A percentile compares a stretch with the other conserved stretches of the same genome.
Conservation (phyloP, 2,888 invertebrate species). For the Rapana venosa region DNA sequence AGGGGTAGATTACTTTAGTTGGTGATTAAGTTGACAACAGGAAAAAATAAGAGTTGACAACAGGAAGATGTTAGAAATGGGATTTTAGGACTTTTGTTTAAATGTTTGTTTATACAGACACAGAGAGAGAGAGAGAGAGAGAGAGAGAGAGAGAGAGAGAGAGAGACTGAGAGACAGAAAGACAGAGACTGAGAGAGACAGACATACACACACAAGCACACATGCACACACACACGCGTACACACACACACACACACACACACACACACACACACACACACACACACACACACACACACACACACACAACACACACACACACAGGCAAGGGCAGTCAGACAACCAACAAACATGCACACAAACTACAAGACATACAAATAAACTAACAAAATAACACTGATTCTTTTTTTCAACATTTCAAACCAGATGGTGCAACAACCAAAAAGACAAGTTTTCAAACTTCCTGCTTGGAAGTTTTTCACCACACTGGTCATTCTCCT, state of each 20-base stretch:
- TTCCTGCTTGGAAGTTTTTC: too few relatives aligned
- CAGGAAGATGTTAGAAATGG: conserved; percentile 40
- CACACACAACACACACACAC: conserved; percentile 11
- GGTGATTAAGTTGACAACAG: conserved; percentile 40
- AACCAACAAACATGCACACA: too few relatives aligned
- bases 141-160: background rate
- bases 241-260: conserved; percentile 18
- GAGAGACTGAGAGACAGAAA: background rate
- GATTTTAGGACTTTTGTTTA: background rate
- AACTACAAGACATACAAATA: too few relatives aligned
- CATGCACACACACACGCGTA: background rate
- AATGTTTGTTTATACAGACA: background rate
- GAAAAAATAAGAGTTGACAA: conserved; percentile 18
- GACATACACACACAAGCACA: background rate
- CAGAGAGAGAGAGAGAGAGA: background rate
- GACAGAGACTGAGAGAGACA: background rate
- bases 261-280: conserved; percentile 14
- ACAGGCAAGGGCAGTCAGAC: background rate
- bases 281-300: conserved; percentile 18
- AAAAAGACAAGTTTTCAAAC: too few relatives aligned
- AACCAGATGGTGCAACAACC: too few relatives aligned
- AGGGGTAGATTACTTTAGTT: conserved; percentile 51
- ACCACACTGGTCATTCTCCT: too few relatives aligned
- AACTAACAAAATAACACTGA: too few relatives aligned
- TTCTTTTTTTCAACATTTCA: too few relatives aligned